These are phyloP conservation scores for Hirudinaria manillensis DNA, from an alignment of 2,888 invertebrate species.

Conservation along the genomic window DNA sequence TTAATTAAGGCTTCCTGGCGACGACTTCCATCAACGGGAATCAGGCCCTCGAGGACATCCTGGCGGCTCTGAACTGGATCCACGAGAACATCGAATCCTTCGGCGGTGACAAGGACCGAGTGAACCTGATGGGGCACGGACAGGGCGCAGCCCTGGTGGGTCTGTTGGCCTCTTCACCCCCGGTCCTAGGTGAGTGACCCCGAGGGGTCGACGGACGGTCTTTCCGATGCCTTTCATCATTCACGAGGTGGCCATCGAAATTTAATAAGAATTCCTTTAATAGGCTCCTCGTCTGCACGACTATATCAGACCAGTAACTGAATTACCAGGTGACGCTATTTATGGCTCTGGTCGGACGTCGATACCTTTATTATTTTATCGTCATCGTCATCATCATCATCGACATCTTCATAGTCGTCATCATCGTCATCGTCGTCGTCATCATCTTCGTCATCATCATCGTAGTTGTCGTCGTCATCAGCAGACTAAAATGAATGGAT, in stretches of 20 bases:
- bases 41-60: constrained; percentile 19
- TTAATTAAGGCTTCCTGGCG: neutral
- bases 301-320: no score
- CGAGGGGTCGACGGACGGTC: no score
- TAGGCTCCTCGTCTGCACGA: no score
- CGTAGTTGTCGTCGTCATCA: neutral
- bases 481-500: no score
- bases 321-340: no score
- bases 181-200: constrained; percentile 13
- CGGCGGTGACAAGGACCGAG: constrained; percentile 21
- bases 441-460: neutral
- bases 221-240: no score
- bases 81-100: constrained; percentile 22
- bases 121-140: constrained; percentile 17
- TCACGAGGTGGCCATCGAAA: no score
- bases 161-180: neutral
- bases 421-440: neutral
- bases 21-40: neutral
- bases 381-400: neutral
- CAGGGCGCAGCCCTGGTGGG: constrained; percentile 15
- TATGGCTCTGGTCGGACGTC: no score
- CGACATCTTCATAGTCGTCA: constrained; percentile 11
- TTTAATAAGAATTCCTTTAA: no score
- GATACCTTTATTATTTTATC: no score
- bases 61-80: constrained; percentile 20